Conservation (phyloP, 64 coral and sea anemone genomes). For the Astreopora myriophthalma region DNA sequence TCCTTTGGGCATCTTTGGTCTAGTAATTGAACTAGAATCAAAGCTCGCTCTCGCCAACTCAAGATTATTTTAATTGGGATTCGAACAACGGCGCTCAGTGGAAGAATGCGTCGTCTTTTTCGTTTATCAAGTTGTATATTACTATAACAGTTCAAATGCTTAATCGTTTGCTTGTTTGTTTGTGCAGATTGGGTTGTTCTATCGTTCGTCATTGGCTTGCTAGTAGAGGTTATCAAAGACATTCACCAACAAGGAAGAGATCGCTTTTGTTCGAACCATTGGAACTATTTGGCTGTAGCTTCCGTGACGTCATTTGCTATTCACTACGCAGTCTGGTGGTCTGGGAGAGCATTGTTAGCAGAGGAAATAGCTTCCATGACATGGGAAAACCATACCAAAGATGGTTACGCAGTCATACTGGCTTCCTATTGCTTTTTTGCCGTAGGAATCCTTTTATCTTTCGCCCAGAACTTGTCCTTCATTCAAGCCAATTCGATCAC, state of each 20-base stretch:
- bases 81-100: too few relatives aligned
- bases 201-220: neutral
- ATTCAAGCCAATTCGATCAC: constrained; percentile 16
- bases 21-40: too few relatives aligned
- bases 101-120: too few relatives aligned
- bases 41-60: too few relatives aligned
- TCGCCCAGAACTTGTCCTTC: neutral
- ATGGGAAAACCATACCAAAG: neutral
- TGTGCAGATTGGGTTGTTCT: constrained; percentile 5
- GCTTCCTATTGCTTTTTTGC: constrained; percentile 8
- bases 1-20: too few relatives aligned
- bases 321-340: constrained; percentile 15
- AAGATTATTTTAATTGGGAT: too few relatives aligned
- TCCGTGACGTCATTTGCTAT: neutral
- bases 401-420: neutral
- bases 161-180: neutral
- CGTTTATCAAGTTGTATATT: too few relatives aligned
- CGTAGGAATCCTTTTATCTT: constrained; percentile 2
- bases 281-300: constrained; percentile 17
- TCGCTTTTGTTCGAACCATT: constrained; percentile 9
- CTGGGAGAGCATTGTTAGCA: neutral
- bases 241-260: neutral
- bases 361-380: neutral
- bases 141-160: too few relatives aligned
- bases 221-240: constrained; percentile 16